Percentiles rank a stretch among this genome's conserved stretches.
These are phyloP conservation scores for Tenualosa thibaudeaui DNA, from an alignment of 2,797 vertebrate species.

Conservation along the genomic window DNA sequence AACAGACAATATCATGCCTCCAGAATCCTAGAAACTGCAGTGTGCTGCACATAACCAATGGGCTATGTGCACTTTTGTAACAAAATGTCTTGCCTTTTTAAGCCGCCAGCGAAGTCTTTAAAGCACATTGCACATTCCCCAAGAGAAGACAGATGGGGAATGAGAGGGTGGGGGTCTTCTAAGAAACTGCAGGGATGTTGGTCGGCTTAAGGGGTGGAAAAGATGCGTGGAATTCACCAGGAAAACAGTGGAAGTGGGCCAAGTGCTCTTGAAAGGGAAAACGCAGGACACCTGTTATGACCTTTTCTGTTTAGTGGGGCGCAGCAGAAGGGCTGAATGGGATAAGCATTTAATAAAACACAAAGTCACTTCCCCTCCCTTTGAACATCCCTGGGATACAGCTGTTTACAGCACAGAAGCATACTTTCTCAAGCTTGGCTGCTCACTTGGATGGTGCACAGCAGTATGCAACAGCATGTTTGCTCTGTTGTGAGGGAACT, in stretches of 20 bases:
- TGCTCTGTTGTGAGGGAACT: neutral
- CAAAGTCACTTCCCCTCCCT: conserved; percentile 22
- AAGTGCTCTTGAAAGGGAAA: conserved; percentile 59
- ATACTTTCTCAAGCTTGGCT: neutral
- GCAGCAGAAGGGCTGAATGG: conserved; percentile 57
- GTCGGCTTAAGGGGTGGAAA: conserved; percentile 72
- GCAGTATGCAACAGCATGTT: neutral
- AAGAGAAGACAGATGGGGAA: neutral
- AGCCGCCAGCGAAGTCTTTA: neutral
- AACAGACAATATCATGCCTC: neutral
- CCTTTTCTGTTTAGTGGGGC: conserved; percentile 53
- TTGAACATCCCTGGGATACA: conserved; percentile 20
- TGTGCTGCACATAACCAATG: neutral
- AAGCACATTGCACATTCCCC: neutral
- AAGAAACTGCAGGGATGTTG: conserved; percentile 63
- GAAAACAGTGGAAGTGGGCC: conserved; percentile 64
- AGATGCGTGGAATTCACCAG: conserved; percentile 72
- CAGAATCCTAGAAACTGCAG: neutral
- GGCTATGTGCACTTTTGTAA: neutral
- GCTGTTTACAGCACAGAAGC: conserved; percentile 25
- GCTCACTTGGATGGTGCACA: neutral
- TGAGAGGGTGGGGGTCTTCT: conserved; percentile 52
- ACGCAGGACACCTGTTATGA: conserved; percentile 69
- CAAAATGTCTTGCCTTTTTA: neutral
- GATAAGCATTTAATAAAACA: conserved; percentile 50